Base-by-base conservation (phyloP, 2,797 vertebrate genomes). In the Orientallactaga sibirica region DNA sequence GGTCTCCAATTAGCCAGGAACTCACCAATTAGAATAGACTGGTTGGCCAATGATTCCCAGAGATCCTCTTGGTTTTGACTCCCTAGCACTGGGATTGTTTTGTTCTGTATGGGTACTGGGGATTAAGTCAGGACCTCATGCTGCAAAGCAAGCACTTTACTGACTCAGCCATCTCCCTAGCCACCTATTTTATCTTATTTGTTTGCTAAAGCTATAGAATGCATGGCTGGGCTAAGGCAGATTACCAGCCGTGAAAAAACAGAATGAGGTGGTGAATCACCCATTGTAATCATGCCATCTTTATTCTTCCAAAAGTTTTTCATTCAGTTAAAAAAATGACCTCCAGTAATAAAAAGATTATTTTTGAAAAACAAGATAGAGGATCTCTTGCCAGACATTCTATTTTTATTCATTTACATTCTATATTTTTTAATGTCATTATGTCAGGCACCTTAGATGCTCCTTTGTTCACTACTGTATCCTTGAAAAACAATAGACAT, bases 261-360 rank as follows among this genome's bases (percentile, higher is more conserved):
- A 88, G 25, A 78, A 33, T 15, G 77, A 78, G 52, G 25, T 75
- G 61, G 20, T 48, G 19, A 55, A 20, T 48, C 87, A 29, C 9
- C 25, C 1, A 5, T 43, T 75, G 33, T 48, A 86, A 7, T 70
- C 61, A 58, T 7, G 43, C 11, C 3, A 20, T 37, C 0, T 16
- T 76, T 75, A 81, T 94, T 88, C 25, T 74, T 92, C 70, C 29
- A 90, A 37, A 92, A 88, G 25, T 66, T 85, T 9, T 86, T 78
- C 37, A 58, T 86, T 91, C 66, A 8, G 43, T 70, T 81, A 81
- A 80, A 55, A 88, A 2, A 27, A 41, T 67, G 37, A 78, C 22
- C 29, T 94, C 55, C 19, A 85, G 7, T 61, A 27, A 37, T 66
- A 94, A 33, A 76, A 43, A 12, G 37, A 55, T 29, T 75, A 10